Conservation (phyloP, 2,888 invertebrate species). For the Nomada fabriciana region DNA sequence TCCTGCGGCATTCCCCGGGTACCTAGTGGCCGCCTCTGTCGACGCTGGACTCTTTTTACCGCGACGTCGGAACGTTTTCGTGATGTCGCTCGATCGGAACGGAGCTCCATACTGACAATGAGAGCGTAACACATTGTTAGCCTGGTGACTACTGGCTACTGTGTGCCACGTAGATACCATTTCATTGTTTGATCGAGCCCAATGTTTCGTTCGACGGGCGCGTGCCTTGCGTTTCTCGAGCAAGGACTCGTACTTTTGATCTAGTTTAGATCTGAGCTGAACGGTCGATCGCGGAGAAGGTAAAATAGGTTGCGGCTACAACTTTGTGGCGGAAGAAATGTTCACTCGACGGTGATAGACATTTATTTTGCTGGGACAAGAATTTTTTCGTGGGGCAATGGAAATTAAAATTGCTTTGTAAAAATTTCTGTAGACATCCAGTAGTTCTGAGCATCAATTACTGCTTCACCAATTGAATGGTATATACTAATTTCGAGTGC, state of each 20-base stretch:
- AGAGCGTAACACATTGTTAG: background rate
- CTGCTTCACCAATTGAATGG: too few relatives aligned
- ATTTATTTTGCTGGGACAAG: too few relatives aligned
- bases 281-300: background rate
- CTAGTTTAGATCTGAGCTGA: conserved; percentile 5
- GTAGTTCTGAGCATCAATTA: too few relatives aligned
- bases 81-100: conserved; percentile 27
- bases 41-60: conserved; percentile 39
- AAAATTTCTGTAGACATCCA: too few relatives aligned
- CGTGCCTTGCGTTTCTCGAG: conserved; percentile 3
- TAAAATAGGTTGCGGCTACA: background rate
- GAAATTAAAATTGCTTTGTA: too few relatives aligned
- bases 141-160: background rate
- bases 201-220: background rate
- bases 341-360: too few relatives aligned
- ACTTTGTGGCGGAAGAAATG: too few relatives aligned
- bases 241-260: conserved; percentile 47
- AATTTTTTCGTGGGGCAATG: too few relatives aligned
- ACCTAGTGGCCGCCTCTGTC: conserved; percentile 24
- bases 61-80: conserved; percentile 33
- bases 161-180: conserved; percentile 8
- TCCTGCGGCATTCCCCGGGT: conserved; percentile 68
- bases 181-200: conserved; percentile 13
- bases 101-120: background rate
- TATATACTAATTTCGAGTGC: too few relatives aligned